These are phyloP conservation scores for Plectrocnemia conspersa DNA, from an alignment of 1,140 invertebrate genomes.

Conservation along the genomic window DNA sequence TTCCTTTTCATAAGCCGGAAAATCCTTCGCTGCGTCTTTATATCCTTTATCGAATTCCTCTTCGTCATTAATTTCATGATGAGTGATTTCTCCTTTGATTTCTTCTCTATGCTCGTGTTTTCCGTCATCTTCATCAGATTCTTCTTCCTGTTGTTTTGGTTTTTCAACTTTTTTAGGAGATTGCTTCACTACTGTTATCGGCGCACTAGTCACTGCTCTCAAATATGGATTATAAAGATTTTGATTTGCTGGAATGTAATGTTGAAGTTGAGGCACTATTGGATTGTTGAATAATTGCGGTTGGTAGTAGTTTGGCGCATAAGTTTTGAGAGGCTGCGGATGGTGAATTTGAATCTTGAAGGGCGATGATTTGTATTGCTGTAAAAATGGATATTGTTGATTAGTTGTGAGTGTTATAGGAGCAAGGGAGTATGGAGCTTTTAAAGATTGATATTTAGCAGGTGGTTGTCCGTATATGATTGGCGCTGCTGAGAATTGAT, in stretches of 20 bases:
- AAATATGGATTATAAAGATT: conserved; percentile 26
- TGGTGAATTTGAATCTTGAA: neutral
- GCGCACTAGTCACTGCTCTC: conserved; percentile 8
- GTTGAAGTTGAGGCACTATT: conserved; percentile 27
- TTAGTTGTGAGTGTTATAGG: no score
- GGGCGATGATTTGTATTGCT: conserved; percentile 2
- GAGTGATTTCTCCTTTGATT: conserved; percentile 40
- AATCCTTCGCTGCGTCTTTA: conserved; percentile 45
- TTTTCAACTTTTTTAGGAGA: neutral
- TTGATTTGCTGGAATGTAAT: conserved; percentile 22
- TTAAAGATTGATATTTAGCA: conserved; percentile 15
- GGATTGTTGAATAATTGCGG: conserved; percentile 32
- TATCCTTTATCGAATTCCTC: conserved; percentile 49
- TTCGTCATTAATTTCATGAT: conserved; percentile 44
- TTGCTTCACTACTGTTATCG: conserved; percentile 4
- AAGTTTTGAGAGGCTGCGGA: conserved; percentile 13
- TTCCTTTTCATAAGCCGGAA: conserved; percentile 40
- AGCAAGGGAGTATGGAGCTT: conserved; percentile 13
- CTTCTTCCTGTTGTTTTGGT: conserved; percentile 13
- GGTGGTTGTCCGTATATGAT: conserved; percentile 25
- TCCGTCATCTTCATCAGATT: conserved; percentile 42
- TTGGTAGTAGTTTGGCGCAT: conserved; percentile 19
- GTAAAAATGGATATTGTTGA: neutral
- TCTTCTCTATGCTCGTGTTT: conserved; percentile 38
- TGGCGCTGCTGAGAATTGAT: conserved; percentile 20